Conservation (phyloP, 2,797 vertebrate species). For the Halcyon badia region DNA sequence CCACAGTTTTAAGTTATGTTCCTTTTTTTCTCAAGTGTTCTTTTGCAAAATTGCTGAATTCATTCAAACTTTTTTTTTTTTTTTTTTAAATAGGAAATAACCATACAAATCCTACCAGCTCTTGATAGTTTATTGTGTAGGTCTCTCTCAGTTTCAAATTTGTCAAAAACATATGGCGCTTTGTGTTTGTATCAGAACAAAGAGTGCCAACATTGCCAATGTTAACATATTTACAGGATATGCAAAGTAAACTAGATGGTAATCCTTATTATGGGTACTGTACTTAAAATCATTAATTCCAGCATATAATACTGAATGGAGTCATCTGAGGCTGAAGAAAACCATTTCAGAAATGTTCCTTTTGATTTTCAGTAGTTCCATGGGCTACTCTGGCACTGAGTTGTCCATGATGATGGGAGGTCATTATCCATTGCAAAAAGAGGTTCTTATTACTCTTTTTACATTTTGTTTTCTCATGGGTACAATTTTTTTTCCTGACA, state of each 20-base stretch:
- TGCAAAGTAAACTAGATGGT: neutral
- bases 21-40: neutral
- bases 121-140: neutral
- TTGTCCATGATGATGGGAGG: neutral
- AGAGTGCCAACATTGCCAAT: neutral
- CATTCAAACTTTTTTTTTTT: neutral
- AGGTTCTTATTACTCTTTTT: neutral
- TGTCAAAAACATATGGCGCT: neutral
- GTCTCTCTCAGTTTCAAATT: neutral
- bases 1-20: neutral
- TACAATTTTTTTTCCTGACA: neutral
- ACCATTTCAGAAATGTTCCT: neutral
- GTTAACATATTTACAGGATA: neutral
- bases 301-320: neutral
- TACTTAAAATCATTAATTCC: neutral
- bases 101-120: neutral
- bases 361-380: neutral
- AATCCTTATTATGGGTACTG: neutral
- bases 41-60: neutral
- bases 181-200: neutral
- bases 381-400: neutral
- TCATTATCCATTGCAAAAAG: neutral
- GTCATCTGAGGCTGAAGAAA: constrained; percentile 7
- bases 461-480: neutral
- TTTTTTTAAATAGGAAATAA: neutral